phyloP scores from a whole-genome alignment of 2,113 vertebrate species.

The Silurus asotus region DNA sequence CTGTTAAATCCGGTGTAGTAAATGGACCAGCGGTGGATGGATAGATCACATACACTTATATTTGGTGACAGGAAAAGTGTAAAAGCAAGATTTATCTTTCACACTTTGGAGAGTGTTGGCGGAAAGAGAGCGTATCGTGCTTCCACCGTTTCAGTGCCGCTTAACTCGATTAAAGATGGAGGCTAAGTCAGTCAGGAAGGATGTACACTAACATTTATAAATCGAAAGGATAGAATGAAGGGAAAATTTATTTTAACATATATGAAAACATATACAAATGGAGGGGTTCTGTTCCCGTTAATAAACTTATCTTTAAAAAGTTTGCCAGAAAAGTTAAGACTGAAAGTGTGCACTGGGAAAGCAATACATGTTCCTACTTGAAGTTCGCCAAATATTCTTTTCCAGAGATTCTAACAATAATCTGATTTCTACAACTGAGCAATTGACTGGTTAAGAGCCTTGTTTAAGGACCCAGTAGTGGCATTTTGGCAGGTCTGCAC shows the following conservation, averaged over 20 bases:
- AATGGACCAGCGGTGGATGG: not conserved
- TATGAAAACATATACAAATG: not conserved
- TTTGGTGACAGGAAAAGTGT: slow-evolving; percentile 18
- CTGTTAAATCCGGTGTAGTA: not conserved
- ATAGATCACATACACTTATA: slow-evolving; percentile 14
- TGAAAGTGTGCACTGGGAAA: too few species aligned
- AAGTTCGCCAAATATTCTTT: too few species aligned
- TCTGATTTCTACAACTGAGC: too few species aligned
- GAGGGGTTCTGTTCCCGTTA: not conserved
- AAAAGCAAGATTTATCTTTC: slow-evolving; percentile 13
- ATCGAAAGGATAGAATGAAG: not conserved
- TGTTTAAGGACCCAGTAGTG: too few species aligned
- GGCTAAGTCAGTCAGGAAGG: not conserved
- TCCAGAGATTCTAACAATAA: too few species aligned
- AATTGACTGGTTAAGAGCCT: too few species aligned
- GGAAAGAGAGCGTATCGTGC: not conserved
- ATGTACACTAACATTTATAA: not conserved
- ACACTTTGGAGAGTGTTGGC: not conserved
- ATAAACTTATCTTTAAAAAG: not conserved
- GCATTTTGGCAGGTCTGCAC: too few species aligned
- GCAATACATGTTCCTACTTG: too few species aligned
- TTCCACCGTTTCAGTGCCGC: not conserved
- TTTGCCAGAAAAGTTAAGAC: too few species aligned
- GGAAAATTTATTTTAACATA: not conserved
- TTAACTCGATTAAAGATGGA: not conserved